Evolutionary conservation across 2,797 vertebrate genomes (phyloP).

Genomic region (Muscicapa striata): DNA sequence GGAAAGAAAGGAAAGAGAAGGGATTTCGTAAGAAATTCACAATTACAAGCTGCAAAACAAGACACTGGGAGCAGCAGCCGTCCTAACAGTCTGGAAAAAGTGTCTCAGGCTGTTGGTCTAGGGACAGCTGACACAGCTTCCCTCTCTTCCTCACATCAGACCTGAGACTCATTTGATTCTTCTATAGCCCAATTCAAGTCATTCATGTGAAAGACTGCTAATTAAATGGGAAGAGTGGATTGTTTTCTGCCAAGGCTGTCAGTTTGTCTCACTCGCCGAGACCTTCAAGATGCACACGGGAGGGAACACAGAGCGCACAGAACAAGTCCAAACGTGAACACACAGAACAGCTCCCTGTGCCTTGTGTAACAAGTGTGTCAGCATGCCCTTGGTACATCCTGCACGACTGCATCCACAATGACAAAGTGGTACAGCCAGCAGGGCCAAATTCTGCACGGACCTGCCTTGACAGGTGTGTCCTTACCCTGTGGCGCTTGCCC

Average conservation of each 20-base stretch:
- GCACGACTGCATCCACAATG: not conserved
- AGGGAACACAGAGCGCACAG: not conserved
- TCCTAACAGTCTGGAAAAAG: not conserved
- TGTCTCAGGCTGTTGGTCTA: not conserved
- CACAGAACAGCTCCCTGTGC: not conserved
- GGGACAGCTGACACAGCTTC: not conserved
- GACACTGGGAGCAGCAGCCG: not conserved
- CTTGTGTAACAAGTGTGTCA: not conserved
- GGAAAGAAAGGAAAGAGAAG: not conserved
- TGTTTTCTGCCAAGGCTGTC: not conserved
- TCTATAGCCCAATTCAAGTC: not conserved
- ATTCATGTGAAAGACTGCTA: not conserved
- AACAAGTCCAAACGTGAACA: not conserved
- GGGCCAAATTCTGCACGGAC: not conserved
- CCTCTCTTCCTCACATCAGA: not conserved
- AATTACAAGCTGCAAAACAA: not conserved
- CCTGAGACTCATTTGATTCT: not conserved
- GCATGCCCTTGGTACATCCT: accelerated
- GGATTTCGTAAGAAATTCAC: not conserved
- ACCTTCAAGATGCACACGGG: accelerated
- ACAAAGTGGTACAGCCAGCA: not conserved
- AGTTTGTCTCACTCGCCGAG: not conserved
- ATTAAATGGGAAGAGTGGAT: not conserved
- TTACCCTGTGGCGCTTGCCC: slow-evolving; percentile 85
- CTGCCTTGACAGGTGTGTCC: not conserved